A percentile compares a stretch with the other conserved stretches of the same genome.
These are phyloP conservation scores for Saccostrea cuccullata DNA, from an alignment of 1,140 invertebrate species.

Conservation along the genomic window DNA sequence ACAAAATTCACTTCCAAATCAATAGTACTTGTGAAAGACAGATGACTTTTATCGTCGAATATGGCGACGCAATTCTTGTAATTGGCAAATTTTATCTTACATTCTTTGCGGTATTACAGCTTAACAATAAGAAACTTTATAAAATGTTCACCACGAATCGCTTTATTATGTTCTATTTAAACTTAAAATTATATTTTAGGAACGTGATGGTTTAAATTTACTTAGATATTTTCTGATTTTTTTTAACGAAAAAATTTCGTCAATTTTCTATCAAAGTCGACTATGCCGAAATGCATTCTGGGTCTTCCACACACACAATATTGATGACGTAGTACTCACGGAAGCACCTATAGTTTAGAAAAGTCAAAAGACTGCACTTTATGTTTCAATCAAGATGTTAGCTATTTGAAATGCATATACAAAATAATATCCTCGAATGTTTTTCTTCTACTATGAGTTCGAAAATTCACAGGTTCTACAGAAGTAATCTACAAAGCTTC, in stretches of 20 bases:
- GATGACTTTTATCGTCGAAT: not conserved
- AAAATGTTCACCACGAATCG: conserved; percentile 6
- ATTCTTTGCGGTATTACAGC: not conserved
- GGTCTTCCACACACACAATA: conserved; percentile 51
- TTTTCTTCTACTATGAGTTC: too few species aligned
- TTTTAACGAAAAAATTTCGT: not conserved
- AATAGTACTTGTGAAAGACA: not conserved
- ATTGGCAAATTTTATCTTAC: not conserved
- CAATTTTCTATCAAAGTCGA: not conserved
- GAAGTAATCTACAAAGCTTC: too few species aligned
- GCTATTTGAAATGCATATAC: too few species aligned
- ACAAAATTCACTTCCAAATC: not conserved
- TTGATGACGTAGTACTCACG: conserved; percentile 67
- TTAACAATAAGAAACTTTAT: not conserved
- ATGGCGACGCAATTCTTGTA: conserved; percentile 14
- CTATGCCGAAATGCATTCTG: conserved; percentile 55
- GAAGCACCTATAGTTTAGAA: not conserved
- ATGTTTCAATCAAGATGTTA: not conserved
- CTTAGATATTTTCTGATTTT: not conserved
- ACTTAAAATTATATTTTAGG: not conserved
- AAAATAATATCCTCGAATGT: too few species aligned
- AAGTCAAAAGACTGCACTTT: not conserved
- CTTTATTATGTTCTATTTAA: not conserved
- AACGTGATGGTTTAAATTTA: not conserved
- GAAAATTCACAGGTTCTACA: too few species aligned